Base-by-base conservation (phyloP, 2,888 invertebrate genomes). In the Netelia virgata region DNA sequence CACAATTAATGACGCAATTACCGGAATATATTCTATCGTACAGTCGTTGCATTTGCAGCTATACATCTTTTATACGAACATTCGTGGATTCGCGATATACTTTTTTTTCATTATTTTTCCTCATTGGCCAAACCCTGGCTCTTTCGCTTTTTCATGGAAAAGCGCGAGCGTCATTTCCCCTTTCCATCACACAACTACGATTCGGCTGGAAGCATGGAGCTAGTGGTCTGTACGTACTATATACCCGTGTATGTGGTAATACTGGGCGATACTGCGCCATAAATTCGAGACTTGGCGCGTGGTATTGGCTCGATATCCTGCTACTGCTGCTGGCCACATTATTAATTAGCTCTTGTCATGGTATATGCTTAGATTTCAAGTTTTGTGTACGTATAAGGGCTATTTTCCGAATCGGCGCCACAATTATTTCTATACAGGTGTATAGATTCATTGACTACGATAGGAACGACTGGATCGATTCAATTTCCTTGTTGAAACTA, bases 251-350 rank as follows among this genome's bases (percentile, higher is more conserved):
- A 66, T 41, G 16, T 57, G 63, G 9, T 70, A 28, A 36, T 11
- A 18, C 16, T 23, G 55, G 14, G 69, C 43, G 66, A 66, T n/a
- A 18, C 59, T 41, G 18, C 10, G 66, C 23, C 41, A 72, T 73
- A 59, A 82, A 77, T 77, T 72, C 57, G 66, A 18, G 57, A 77
- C 66, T 82, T 82, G 72, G 82, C 82, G 47, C 66, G 66, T 16
- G 23, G 59, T 41, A 72, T 82, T 82, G 77, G 72, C 77, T 76
- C 53, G 70, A 72, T 23, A 72, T 77, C 50, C 66, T 23, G 43
- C 70, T 69, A 63, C 61, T 66, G 50, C 66, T 61, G 53, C 28
- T 36, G 23, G 77, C 59, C 77, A 73, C 64, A 82, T 77, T 73
- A 77, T 77, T 77, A 77, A 82, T 77, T 82, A 77, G 72, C 50